A percentile compares a stretch with the other conserved stretches of the same genome.
These are phyloP conservation scores for Amphipyra berbera DNA, from an alignment of 2,888 invertebrate genomes.

Conservation along the genomic window DNA sequence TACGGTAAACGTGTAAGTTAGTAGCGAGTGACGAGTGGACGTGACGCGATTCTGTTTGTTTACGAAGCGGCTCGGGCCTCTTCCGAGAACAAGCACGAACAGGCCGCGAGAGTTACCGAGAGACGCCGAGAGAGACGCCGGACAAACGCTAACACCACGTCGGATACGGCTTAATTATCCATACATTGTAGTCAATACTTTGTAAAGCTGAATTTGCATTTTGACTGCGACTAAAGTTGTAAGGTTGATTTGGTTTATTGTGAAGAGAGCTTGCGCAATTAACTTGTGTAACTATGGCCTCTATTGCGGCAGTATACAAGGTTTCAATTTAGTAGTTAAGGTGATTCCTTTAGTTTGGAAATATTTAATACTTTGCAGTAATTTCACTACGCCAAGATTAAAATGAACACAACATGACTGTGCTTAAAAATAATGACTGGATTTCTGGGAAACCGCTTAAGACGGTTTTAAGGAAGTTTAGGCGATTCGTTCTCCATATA, in stretches of 20 bases:
- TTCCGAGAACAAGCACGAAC: slow-evolving; percentile 73
- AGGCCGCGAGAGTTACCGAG: slow-evolving; percentile 52
- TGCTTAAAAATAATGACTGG: no score
- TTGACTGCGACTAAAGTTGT: slow-evolving; percentile 6
- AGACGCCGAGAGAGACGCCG: slow-evolving; percentile 50
- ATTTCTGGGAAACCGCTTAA: no score
- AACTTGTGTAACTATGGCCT: neutral
- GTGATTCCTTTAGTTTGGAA: no score
- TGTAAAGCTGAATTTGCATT: slow-evolving; percentile 29
- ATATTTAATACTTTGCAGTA: no score
- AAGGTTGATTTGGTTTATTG: slow-evolving; percentile 11
- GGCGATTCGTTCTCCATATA: no score
- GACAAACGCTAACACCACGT: slow-evolving; percentile 29
- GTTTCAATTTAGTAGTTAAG: no score
- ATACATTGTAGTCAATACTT: slow-evolving; percentile 30
- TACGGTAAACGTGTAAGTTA: slow-evolving; percentile 86
- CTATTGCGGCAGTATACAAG: no score
- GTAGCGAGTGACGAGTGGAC: slow-evolving; percentile 84
- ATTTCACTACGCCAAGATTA: no score
- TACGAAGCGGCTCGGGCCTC: slow-evolving; percentile 64
- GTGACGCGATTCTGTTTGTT: slow-evolving; percentile 86
- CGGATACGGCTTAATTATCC: slow-evolving; percentile 42
- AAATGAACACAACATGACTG: no score
- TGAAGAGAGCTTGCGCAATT: neutral
- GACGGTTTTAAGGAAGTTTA: no score